Percentiles rank a stretch among this genome's conserved stretches.
Evolutionary conservation across 2,797 vertebrate genomes (phyloP).

Genomic region (Catamblyrhynchus diadema): DNA sequence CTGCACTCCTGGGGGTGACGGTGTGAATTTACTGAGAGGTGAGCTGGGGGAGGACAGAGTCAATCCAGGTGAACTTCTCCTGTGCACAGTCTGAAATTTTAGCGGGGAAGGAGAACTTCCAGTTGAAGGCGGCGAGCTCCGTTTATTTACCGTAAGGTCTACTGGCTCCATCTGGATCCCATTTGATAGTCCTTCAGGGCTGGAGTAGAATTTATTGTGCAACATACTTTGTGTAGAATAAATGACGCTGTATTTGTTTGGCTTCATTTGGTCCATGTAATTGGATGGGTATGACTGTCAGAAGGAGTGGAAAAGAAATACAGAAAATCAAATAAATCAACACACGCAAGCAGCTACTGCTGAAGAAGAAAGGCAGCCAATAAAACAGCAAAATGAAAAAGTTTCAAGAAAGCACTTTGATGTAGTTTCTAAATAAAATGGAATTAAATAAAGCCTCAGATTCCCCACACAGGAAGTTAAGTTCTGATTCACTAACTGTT

Average conservation of each 20-base stretch:
- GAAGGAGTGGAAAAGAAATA: neutral
- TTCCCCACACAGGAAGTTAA: neutral
- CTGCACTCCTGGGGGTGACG: slow-evolving; percentile 76
- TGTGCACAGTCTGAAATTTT: slow-evolving; percentile 76
- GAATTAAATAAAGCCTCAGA: neutral
- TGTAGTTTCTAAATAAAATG: neutral
- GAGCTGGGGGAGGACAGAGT: slow-evolving; percentile 79
- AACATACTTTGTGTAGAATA: slow-evolving; percentile 78
- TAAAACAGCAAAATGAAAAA: neutral
- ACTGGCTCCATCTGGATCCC: slow-evolving; percentile 92
- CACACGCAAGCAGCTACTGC: neutral
- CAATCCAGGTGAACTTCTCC: slow-evolving; percentile 77
- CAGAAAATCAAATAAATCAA: neutral
- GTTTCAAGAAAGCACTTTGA: neutral
- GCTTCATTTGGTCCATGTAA: slow-evolving; percentile 86
- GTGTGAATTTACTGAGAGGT: slow-evolving; percentile 79
- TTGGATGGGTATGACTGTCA: slow-evolving; percentile 81
- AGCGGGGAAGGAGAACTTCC: slow-evolving; percentile 80
- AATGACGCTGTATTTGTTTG: slow-evolving; percentile 85
- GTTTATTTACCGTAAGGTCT: slow-evolving; percentile 92
- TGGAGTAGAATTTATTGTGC: slow-evolving; percentile 76
- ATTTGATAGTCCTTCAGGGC: slow-evolving; percentile 72
- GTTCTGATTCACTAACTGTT: neutral
- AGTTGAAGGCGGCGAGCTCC: slow-evolving; percentile 81
- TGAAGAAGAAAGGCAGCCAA: neutral